Conservation (phyloP, 2,888 invertebrate genomes). For the Drosophila subsilvestris region DNA sequence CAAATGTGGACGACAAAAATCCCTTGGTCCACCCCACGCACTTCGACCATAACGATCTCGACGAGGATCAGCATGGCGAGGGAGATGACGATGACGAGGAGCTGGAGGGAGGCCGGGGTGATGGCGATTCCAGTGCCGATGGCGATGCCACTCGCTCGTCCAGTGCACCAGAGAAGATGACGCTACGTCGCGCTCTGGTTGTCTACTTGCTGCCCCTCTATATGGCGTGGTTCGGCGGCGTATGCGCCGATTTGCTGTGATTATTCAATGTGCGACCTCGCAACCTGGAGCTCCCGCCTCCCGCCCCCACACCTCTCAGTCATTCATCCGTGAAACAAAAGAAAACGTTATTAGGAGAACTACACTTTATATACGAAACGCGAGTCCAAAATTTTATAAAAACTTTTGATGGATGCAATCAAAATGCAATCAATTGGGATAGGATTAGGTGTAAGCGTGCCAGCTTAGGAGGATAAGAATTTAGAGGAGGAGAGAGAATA, state of each 20-base stretch:
- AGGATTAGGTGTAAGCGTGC: conserved; percentile 3
- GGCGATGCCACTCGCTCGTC: conserved; percentile 62
- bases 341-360: conserved; percentile 68
- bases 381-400: conserved; percentile 79
- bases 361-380: conserved; percentile 63
- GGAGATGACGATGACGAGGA: conserved; percentile 43
- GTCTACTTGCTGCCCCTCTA: conserved; percentile 92
- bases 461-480: conserved; percentile 22
- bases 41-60: conserved; percentile 60
- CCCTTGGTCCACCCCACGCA: conserved; percentile 63
- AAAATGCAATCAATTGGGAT: conserved; percentile 45
- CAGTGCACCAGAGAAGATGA: conserved; percentile 70
- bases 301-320: conserved; percentile 71
- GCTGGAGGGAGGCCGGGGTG: conserved; percentile 45
- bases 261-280: conserved; percentile 79
- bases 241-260: conserved; percentile 93
- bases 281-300: conserved; percentile 49
- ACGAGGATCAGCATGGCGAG: conserved; percentile 55
- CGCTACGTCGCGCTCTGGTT: conserved; percentile 85
- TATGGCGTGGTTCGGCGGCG: conserved; percentile 93
- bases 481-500: conserved; percentile 42
- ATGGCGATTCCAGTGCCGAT: conserved; percentile 31
- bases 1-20: conserved; percentile 69
- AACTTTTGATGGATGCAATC: conserved; percentile 75
- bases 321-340: conserved; percentile 75